Evolutionary conservation across 2,888 invertebrate species (phyloP), one percentile per base, ranked within the genome.

Genomic region (Cryptops parisi): DNA sequence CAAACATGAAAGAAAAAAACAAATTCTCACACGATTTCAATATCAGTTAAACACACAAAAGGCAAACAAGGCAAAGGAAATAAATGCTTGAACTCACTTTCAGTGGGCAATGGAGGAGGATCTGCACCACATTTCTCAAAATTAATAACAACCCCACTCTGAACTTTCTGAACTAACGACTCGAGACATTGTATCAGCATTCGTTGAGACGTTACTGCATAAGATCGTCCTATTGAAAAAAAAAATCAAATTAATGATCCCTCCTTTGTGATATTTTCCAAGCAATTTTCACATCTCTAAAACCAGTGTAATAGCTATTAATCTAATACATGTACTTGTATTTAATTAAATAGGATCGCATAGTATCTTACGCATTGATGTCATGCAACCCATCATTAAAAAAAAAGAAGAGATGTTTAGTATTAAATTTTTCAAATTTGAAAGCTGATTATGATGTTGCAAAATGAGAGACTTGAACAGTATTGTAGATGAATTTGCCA

Each of bases 181-280:
- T 98, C 97, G 60, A 98, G 84, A 66, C 94, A 93, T 67, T 90
- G 91, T 77, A 88, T 87, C 65, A 98, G 73, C 80, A 91, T 89
- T 57, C 93, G 78, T 65, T 96, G 94, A 0, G 91, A 90, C 25
- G 90, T 88, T 57, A 97, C 87, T 62, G 86, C 84, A 71, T 96
- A 97, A 0, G 96, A 96, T 46, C 96, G 81, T 57, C 96, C 84
- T 84, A 63, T 15, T 63, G 57, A 56, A 54, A 52, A 48, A 47
- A 27, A 47, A 52, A 15, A 25, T 46, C 12, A 38, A 9, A 50
- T 6, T n/a, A n/a, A n/a, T n/a, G n/a, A n/a, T n/a, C n/a, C n/a
- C n/a, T n/a, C n/a, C n/a, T n/a, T n/a, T n/a, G n/a, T n/a, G n/a
- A n/a, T n/a, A n/a, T n/a, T n/a, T n/a, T n/a, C n/a, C n/a, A n/a